Base-by-base conservation (phyloP, 2,113 vertebrate genomes). In the Albula goreensis region DNA sequence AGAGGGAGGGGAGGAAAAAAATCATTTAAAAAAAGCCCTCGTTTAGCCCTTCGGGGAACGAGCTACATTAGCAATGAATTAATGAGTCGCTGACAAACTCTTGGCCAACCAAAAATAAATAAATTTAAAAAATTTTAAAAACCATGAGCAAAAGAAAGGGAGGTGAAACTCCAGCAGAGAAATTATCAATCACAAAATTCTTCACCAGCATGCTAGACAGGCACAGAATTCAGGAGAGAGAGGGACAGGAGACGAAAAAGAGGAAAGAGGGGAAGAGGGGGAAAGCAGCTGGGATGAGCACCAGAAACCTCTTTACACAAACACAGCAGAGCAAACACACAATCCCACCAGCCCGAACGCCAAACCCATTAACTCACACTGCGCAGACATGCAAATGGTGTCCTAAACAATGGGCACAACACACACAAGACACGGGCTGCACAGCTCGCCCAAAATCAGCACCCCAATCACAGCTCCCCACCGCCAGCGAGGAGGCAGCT, bases 11-110 rank as follows among this genome's bases (percentile, higher is more conserved):
- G 22, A 6, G 6, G 52, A n/a, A 19, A 11, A 49, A 17, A 49
- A 41, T 41, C 31, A 41, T 41, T 41, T 41, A 41, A 41, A 41
- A 41, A 41, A 41, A 41, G 31, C 31, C 31, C 31, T 41, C 50
- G 66, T 81, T 81, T 19, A 53, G 17, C 49, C 80, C 80, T 8
- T 22, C 83, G 88, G 84, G 90, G 92, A 92, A 89, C 90, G 88
- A 90, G 86, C 88, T 81, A n/a, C 88, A 90, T 87, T 87, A 88
- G 88, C 89, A 89, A 86, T 87, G 86, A 93, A 92, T 90, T 92
- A 90, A 93, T 94, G 93, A 94, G 93, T 94, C 92, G 92, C 87
- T 91, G 90, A 91, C 89, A 90, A 89, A 90, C 87, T 93, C 91
- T 91, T 89, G 87, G 78, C 22, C 70, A 74, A 74, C 31, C 31